Base-by-base conservation (phyloP, 2,888 invertebrate species). In the Trachelus troglodyta region DNA sequence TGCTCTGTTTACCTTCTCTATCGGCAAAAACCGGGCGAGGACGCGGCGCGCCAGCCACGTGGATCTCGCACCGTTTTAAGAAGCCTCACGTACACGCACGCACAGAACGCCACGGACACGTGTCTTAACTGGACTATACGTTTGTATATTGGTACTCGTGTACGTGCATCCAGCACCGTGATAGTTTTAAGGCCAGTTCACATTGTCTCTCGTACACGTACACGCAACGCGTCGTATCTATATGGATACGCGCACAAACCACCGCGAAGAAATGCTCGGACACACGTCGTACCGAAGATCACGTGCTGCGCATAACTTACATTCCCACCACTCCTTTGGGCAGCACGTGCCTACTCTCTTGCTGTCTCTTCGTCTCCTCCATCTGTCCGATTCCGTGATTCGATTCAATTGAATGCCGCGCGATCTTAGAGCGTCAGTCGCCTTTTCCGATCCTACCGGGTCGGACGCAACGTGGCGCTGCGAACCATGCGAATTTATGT, bases 261-360 rank as follows among this genome's bases (percentile, higher is more conserved):
- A 56, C 56, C n/a, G 80, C 81, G 82, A 87, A 85, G 85, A 86
- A 85, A 83, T 80, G 85, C 85, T 84, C 85, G 81, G 80, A 83
- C 82, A 81, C 79, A 75, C 77, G 80, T 77, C 80, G 81, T 80
- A 80, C 84, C 83, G 86, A 84, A 85, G 87, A 88, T 90, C 89
- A 89, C 90, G 89, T 89, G 88, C 88, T 87, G 87, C 87, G 89
- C 89, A 89, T 89, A 90, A 89, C 88, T 90, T 89, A 87, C 87
- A 87, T 89, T 89, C 88, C 88, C 88, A 84, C 89, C 86, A 84
- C 85, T 84, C 83, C 85, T 84, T 85, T 85, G 83, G 84, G 83
- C 82, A 82, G 84, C 86, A 86, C 85, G 85, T 86, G 86, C 86
- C 80, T 83, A 69, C 35, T 80, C 77, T 79, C 74, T 80, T 74